Percentiles rank a stretch among this genome's conserved stretches.
These are phyloP conservation scores for Aleiodes alternator DNA, from an alignment of 2,888 invertebrate species.

Conservation along the genomic window DNA sequence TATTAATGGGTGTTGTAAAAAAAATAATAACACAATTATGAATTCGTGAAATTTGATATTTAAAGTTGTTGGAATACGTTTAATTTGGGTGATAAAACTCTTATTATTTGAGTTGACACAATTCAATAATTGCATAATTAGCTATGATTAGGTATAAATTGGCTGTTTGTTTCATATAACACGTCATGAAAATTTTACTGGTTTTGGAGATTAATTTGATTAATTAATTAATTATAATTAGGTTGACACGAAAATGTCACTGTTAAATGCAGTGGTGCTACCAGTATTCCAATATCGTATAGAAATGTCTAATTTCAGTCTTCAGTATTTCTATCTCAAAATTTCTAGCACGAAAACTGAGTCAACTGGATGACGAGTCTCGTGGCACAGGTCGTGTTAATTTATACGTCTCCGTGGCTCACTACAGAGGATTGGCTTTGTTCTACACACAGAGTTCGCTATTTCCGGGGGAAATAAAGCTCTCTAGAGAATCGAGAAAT, in stretches of 20 bases:
- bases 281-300: slow-evolving; percentile 5
- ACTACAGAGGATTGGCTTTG: slow-evolving; percentile 9
- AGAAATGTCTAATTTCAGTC: slow-evolving; percentile 12
- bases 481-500: slow-evolving; percentile 7
- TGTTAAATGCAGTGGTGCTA: background rate
- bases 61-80: too few species aligned
- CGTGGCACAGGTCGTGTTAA: slow-evolving; percentile 17
- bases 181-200: too few species aligned
- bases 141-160: too few species aligned
- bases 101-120: too few species aligned
- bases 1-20: background rate
- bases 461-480: slow-evolving; percentile 22
- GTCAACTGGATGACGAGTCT: slow-evolving; percentile 16
- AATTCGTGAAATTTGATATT: too few species aligned
- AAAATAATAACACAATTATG: background rate
- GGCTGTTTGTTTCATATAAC: too few species aligned
- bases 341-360: slow-evolving; percentile 20
- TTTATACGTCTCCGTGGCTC: slow-evolving; percentile 15
- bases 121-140: too few species aligned
- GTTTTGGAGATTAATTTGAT: background rate
- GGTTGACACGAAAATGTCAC: slow-evolving; percentile 14
- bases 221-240: slow-evolving; percentile 7
- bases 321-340: background rate
- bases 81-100: too few species aligned
- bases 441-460: background rate